Evolutionary conservation across 2,113 vertebrate genomes (phyloP).

Genomic region (Eulacestoma nigropectus): DNA sequence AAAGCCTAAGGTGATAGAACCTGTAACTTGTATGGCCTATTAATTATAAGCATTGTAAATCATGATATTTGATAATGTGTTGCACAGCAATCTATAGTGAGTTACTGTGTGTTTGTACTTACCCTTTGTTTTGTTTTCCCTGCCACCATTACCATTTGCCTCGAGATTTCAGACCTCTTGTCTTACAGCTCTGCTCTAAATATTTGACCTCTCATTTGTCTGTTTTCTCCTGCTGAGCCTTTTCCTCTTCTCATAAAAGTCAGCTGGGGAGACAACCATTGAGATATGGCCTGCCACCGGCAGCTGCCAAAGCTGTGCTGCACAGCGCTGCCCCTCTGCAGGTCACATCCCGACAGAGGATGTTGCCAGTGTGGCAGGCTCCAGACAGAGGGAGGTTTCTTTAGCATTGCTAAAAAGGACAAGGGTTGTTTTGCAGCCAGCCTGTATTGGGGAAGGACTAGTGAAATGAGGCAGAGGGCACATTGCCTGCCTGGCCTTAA

Average conservation of each 20-base stretch:
- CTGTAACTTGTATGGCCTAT: background rate
- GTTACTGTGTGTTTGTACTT: slow-evolving; percentile 3
- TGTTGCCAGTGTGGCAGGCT: background rate
- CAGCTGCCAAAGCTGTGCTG: background rate
- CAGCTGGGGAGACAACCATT: background rate
- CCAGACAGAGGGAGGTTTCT: background rate
- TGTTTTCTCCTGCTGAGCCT: slow-evolving; percentile 5
- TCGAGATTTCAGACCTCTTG: background rate
- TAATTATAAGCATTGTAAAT: background rate
- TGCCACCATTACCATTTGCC: slow-evolving; percentile 16
- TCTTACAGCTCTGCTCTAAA: background rate
- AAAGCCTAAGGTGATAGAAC: background rate
- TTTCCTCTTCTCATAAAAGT: slow-evolving; percentile 41
- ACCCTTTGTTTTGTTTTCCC: background rate
- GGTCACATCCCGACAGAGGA: background rate
- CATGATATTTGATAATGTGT: background rate
- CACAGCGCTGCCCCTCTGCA: background rate
- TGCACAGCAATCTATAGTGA: background rate
- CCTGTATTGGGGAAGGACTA: background rate
- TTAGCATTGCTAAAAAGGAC: background rate
- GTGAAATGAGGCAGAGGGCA: background rate
- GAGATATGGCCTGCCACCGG: background rate
- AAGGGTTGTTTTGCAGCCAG: background rate
- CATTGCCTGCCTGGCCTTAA: background rate
- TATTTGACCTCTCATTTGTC: slow-evolving; percentile 17